Conservation (phyloP, 1,140 invertebrate genomes). For the Paralvinella palmiformis region DNA sequence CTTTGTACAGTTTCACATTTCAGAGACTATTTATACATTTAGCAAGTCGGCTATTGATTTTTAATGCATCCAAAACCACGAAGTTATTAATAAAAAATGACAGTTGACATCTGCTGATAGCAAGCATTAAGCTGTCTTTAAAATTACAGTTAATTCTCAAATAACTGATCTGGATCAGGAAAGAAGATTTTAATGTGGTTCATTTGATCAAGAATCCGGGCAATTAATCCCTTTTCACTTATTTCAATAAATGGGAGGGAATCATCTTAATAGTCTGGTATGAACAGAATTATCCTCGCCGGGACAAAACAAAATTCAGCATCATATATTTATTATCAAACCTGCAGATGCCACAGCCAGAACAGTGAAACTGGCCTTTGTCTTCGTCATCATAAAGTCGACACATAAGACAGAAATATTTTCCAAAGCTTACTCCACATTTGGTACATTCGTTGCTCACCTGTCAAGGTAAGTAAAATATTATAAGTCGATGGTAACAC, state of each 20-base stretch:
- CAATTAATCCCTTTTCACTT: background rate
- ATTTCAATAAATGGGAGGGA: background rate
- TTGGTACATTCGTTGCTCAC: constrained; percentile 23
- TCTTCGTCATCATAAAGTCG: constrained; percentile 85
- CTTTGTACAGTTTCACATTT: too few relatives aligned
- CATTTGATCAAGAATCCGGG: background rate
- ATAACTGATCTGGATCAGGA: background rate
- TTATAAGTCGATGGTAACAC: background rate
- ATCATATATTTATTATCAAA: constrained; percentile 14
- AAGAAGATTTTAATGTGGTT: background rate
- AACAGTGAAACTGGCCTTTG: constrained; percentile 82
- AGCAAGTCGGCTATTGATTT: too few relatives aligned
- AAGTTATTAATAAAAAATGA: too few relatives aligned
- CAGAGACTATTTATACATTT: too few relatives aligned
- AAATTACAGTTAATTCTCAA: background rate
- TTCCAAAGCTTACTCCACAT: constrained; percentile 38
- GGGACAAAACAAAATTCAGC: background rate
- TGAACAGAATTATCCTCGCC: background rate
- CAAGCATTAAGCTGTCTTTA: too few relatives aligned
- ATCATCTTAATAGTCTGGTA: background rate
- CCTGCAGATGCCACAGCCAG: constrained; percentile 77
- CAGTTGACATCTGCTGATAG: too few relatives aligned
- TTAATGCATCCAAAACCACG: too few relatives aligned
- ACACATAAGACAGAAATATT: constrained; percentile 76
- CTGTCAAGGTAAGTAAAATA: constrained; percentile 47